Base-by-base conservation (phyloP, 2,797 vertebrate genomes). In the Crenichthys baileyi region DNA sequence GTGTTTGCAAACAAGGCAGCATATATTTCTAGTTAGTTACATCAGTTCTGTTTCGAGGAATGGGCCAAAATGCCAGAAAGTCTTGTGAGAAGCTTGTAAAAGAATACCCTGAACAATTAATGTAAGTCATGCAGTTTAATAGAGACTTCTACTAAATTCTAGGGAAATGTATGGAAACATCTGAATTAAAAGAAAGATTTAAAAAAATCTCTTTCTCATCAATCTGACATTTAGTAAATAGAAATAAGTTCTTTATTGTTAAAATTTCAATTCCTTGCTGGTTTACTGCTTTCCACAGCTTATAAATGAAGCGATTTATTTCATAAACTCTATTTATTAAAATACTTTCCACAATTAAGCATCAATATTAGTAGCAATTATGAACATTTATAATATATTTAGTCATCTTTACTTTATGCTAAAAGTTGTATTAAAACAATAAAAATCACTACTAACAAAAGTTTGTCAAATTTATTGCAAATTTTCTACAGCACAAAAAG, bases 401-500 rank as follows among this genome's bases (percentile, higher is more conserved):
- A 68, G 18, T 46, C 16, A 70, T 13, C 13, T 51, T 36, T 12
- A 6, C 20, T 53, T 39, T 39, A 16, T 44, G 16, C 4, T 6
- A 73, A 18, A 29, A n/a, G 8, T 5, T 26, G 5, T 1, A n/a
- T 11, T 11, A 71, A 72, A 86, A 72, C 12, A 48, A 79, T 76
- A 44, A 53, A 26, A 41, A 39, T 73, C 55, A 58, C 63, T 26
- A 63, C 67, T 60, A 4, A 51, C 22, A 70, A 79, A 48, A 81
- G 41, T 58, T 80, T 46, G 9, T 41, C 3, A 73, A 73, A 41
- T 77, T 84, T 50, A 74, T 75, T 75, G 29, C 22, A 53, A 44
- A 16, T 71, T 20, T 71, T 85, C 76, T 22, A 0, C 87, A 70
- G 46, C 48, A 46, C 41, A 53, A 79, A 89, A 88, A 90, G 73